phyloP scores from a whole-genome alignment of 30 jellyfish, hydroid and myxozoan species.

The Pseudorhiza aurosa region DNA sequence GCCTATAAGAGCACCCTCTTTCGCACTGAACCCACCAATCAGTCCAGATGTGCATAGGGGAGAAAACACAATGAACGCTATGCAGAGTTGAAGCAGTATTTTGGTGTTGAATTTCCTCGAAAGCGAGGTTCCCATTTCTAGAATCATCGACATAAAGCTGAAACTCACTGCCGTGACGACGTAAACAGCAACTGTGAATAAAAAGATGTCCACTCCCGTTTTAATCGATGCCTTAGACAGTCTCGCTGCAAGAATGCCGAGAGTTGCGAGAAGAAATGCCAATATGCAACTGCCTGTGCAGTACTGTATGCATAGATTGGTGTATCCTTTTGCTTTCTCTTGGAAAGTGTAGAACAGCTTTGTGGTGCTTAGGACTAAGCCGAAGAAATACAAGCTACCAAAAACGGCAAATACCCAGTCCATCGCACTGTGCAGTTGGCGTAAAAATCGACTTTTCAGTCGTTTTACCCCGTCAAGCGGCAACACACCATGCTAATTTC shows the following conservation, averaged over 20 bases:
- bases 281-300: not conserved
- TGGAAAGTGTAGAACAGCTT: constrained; percentile 15
- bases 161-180: not conserved
- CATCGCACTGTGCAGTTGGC: too few species aligned
- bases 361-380: not conserved
- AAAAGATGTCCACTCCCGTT: constrained; percentile 18
- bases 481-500: too few species aligned
- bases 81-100: not conserved
- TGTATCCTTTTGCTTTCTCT: not conserved
- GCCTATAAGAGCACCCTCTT: constrained; percentile 9
- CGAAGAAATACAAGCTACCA: constrained; percentile 3
- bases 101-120: not conserved
- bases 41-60: constrained; percentile 23
- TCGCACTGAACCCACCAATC: constrained; percentile 21
- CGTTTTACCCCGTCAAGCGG: too few species aligned
- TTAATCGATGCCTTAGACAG: constrained; percentile 11
- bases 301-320: constrained; percentile 8
- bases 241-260: constrained; percentile 32
- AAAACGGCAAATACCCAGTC: not conserved
- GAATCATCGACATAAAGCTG: not conserved
- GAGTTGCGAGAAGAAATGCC: not conserved
- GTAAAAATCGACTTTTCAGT: too few species aligned
- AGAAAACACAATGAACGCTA: not conserved
- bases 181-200: not conserved
- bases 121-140: constrained; percentile 4